phyloP scores from a whole-genome alignment of 2,888 invertebrate species.

The Podabrus alpinus region DNA sequence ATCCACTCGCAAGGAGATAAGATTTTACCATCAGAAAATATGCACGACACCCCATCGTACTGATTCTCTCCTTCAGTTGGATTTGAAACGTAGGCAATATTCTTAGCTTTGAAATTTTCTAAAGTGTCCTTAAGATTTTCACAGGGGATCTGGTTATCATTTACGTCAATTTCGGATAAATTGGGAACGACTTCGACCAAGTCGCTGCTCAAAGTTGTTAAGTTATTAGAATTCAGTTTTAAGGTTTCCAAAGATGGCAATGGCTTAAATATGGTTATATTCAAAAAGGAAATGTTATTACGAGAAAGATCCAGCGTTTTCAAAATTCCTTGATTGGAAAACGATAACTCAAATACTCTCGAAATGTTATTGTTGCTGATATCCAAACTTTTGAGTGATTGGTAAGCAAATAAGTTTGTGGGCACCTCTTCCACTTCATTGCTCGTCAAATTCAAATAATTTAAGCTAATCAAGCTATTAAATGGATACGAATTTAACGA shows the following conservation, averaged over 20 bases:
- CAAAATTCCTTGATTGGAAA: neutral
- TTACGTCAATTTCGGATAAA: neutral
- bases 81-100: neutral
- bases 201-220: neutral
- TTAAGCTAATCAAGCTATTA: neutral
- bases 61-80: neutral
- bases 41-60: neutral
- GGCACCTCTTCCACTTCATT: neutral
- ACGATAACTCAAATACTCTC: neutral
- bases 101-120: neutral
- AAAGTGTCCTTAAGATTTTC: neutral
- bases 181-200: neutral
- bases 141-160: neutral
- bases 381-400: neutral
- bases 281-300: neutral
- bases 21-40: neutral
- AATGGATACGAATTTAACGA: neutral
- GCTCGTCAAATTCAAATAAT: neutral
- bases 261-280: neutral
- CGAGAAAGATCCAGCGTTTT: neutral
- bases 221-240: neutral
- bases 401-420: neutral
- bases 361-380: neutral
- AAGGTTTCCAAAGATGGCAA: neutral
- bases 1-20: neutral